Evolutionary conservation across 2,113 vertebrate species (phyloP).

Genomic region (Mobula hypostoma): DNA sequence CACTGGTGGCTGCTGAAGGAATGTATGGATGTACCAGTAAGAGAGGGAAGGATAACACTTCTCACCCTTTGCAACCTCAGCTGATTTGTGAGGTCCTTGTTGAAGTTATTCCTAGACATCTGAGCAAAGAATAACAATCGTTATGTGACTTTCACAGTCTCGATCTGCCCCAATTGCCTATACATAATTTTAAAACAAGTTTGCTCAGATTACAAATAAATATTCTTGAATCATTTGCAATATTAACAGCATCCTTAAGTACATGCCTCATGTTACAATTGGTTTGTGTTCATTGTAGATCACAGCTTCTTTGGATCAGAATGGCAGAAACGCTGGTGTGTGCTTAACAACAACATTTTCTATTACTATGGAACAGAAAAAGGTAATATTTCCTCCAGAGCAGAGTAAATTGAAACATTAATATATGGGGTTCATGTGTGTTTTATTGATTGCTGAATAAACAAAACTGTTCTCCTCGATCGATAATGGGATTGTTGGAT

Average conservation of each 20-base stretch:
- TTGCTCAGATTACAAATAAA: neutral
- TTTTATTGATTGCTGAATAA: neutral
- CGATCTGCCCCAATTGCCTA: neutral
- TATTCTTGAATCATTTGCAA: conserved; percentile 39
- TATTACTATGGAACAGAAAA: conserved; percentile 94
- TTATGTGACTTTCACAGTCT: neutral
- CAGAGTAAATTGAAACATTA: conserved; percentile 29
- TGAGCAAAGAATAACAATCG: neutral
- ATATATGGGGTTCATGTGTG: conserved; percentile 46
- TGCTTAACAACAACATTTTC: conserved; percentile 73
- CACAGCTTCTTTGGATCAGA: conserved; percentile 92
- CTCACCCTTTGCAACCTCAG: too few species aligned
- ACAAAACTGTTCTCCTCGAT: too few species aligned
- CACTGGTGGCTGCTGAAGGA: neutral
- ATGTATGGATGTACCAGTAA: neutral
- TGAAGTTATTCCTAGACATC: neutral
- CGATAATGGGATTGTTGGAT: too few species aligned
- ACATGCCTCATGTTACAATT: neutral
- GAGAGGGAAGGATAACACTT: neutral
- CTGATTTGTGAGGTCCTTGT: neutral
- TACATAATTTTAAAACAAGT: neutral
- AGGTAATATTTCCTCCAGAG: conserved; percentile 59
- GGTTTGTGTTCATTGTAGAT: conserved; percentile 60
- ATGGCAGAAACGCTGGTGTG: conserved; percentile 97
- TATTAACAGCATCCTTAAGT: neutral